These are phyloP conservation scores for Rhamnusium bicolor DNA, from an alignment of 2,888 invertebrate genomes.

Conservation along the genomic window DNA sequence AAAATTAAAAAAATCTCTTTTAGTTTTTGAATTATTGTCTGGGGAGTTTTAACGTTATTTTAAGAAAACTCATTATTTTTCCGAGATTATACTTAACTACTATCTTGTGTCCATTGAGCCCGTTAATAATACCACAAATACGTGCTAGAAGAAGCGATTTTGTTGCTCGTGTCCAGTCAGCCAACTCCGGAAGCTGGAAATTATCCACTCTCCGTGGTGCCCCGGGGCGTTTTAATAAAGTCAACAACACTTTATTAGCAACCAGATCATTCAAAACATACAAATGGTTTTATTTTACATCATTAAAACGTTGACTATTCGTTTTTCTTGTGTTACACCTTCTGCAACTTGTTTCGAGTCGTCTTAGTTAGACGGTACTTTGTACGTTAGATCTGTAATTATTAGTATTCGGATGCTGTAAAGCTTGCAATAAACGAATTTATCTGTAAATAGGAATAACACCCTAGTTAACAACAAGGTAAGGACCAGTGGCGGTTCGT, in stretches of 20 bases:
- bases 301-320: constrained; percentile 15
- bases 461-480: no score
- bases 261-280: constrained; percentile 21
- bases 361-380: not conserved
- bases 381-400: not conserved
- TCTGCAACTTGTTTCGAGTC: not conserved
- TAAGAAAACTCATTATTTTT: not conserved
- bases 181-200: constrained; percentile 33
- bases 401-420: not conserved
- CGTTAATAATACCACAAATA: not conserved
- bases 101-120: not conserved
- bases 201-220: constrained; percentile 19
- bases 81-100: not conserved
- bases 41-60: no score
- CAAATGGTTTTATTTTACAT: constrained; percentile 16
- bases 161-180: constrained; percentile 15
- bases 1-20: no score
- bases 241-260: constrained; percentile 25
- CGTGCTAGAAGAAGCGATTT: constrained; percentile 7
- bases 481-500: no score
- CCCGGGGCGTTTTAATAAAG: constrained; percentile 17
- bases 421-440: no score
- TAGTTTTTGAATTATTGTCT: no score
- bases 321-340: constrained; percentile 17
- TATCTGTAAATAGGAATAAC: no score